Base-by-base conservation (phyloP, 2,113 vertebrate genomes). In the Aix galericulata region DNA sequence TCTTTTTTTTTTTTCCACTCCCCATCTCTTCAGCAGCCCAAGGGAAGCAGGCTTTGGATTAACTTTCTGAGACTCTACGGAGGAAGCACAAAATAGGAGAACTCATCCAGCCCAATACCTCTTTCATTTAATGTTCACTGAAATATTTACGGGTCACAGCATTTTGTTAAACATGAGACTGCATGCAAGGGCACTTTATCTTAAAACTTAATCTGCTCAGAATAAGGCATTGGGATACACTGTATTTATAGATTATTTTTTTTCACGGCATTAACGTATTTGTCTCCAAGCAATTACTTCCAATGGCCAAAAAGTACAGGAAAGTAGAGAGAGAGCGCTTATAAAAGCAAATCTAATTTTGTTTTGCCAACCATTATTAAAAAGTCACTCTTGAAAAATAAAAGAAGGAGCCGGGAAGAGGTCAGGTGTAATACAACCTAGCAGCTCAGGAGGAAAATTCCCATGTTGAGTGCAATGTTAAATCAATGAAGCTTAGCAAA, bases 361-460 rank as follows among this genome's bases (percentile, higher is more conserved):
- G 26, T 68, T 96, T 86, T 94, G 56, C 75, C 64, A 73, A 82
- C 71, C 36, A 13, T 87, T 91, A 82, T 67, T 59, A 91, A 91
- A 87, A 92, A 85, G 63, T 56, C 77, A 66, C 74, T 87, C 83
- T 52, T 62, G 48, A 82, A 95, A 91, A 92, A 72, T 26, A 85
- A 81, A 92, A 91, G 68, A 85, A 55, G 3, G 8, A 87, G 32
- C 31, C 52, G 78, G 60, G 60, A 94, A 78, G 78, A 86, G 82
- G 93, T 94, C 89, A 95, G 84, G 40, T 88, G 32, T 52, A 92
- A 71, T 46, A 58, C 52, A 94, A 89, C 66, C 60, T 36, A 46
- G 79, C 63, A 52, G 91, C 79, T 93, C 78, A 68, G 89, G 67
- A 88, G 56, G 89, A 93, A 96, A 91, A 94, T 88, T 64, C 34